phyloP scores from a whole-genome alignment of 2,113 vertebrate species.

The Numenius arquata region DNA sequence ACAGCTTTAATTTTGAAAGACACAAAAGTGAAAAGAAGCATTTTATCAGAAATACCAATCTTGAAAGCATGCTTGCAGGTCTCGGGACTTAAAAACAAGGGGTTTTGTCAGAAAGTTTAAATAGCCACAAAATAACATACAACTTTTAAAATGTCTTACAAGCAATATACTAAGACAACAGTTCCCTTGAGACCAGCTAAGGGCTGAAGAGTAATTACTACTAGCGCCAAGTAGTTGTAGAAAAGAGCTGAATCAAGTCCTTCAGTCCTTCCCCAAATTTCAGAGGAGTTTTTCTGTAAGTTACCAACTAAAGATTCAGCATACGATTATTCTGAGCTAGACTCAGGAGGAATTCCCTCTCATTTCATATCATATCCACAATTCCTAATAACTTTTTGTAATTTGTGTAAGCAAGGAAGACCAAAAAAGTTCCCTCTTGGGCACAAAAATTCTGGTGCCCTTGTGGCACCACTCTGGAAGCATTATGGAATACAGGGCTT shows the following conservation, averaged over 20 bases:
- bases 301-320: neutral
- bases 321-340: neutral
- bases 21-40: neutral
- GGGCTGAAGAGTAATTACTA: neutral
- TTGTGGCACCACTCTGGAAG: neutral
- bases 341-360: neutral
- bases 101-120: neutral
- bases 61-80: neutral
- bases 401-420: neutral
- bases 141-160: neutral
- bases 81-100: neutral
- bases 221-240: neutral
- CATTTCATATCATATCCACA: neutral
- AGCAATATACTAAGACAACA: neutral
- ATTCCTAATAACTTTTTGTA: neutral
- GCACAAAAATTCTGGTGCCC: neutral
- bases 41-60: neutral
- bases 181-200: neutral
- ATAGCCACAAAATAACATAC: neutral
- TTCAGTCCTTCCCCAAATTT: neutral
- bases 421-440: neutral
- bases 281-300: neutral
- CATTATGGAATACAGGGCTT: neutral
- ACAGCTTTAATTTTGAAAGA: neutral
- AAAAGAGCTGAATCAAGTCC: neutral